Evolutionary conservation across 35 echinoderm and acorn worm genomes (phyloP).

Genomic region (Holothuria glaberrima): DNA sequence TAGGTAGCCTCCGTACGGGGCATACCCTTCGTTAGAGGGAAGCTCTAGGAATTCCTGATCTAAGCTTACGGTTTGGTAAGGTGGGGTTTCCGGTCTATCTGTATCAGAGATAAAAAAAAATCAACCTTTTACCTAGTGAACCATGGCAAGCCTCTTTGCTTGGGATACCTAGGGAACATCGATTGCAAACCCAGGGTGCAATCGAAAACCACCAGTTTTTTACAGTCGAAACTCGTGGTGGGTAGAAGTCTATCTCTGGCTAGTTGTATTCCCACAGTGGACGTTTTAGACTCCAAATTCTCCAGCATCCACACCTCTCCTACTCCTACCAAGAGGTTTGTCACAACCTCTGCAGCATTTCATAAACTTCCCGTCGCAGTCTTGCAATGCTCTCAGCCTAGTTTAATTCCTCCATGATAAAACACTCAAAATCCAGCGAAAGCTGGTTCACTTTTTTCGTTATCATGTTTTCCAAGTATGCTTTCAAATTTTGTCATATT

Average conservation of each 20-base stretch:
- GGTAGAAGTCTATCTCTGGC: neutral
- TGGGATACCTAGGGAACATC: neutral
- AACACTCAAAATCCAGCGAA: neutral
- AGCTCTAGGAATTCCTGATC: neutral
- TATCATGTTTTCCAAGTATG: too few species aligned
- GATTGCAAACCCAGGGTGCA: neutral
- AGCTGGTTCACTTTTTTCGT: too few species aligned
- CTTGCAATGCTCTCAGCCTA: too few species aligned
- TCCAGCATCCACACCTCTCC: conserved; percentile 4
- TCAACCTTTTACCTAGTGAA: too few species aligned
- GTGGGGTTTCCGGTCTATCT: neutral
- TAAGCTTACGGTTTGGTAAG: neutral
- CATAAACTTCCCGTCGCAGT: too few species aligned
- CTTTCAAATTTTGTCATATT: too few species aligned
- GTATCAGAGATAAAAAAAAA: neutral
- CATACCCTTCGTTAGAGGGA: neutral
- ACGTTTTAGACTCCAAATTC: neutral
- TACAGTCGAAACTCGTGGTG: neutral
- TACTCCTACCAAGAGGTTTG: neutral
- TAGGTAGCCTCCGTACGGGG: neutral
- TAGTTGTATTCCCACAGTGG: neutral
- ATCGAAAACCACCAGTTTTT: neutral
- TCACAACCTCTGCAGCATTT: too few species aligned
- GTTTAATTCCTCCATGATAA: too few species aligned
- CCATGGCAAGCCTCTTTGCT: neutral